phyloP scores from a whole-genome alignment of 2,113 vertebrate species.

The Calyptomena viridis region DNA sequence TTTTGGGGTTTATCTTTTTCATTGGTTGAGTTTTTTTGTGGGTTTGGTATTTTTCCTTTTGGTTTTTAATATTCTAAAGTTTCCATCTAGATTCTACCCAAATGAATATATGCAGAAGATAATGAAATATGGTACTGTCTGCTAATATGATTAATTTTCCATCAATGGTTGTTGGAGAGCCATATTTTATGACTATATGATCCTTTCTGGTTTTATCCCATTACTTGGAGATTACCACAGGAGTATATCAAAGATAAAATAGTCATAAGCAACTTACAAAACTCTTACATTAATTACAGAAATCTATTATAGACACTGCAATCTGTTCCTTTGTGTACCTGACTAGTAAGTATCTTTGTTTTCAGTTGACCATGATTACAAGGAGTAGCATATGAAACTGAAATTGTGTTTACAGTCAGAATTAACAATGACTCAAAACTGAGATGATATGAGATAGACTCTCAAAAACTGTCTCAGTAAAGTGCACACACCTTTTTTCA shows the following conservation, averaged over 20 bases:
- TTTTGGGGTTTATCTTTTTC: background rate
- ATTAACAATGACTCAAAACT: background rate
- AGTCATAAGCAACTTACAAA: background rate
- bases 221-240: background rate
- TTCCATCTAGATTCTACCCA: background rate
- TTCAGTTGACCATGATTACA: background rate
- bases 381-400: background rate
- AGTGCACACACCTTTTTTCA: background rate
- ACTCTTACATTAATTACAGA: background rate
- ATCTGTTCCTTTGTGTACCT: background rate
- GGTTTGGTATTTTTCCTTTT: background rate
- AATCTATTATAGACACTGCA: background rate
- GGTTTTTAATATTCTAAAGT: background rate
- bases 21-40: rapidly evolving
- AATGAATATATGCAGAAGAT: background rate
- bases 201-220: constrained; percentile 8
- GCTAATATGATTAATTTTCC: background rate
- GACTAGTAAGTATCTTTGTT: background rate
- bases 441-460: background rate
- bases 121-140: background rate
- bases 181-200: constrained; percentile 13
- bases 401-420: background rate
- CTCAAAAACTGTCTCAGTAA: background rate
- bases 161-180: background rate
- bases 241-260: background rate